These are phyloP conservation scores for Drosophila siamana DNA, from an alignment of 2,888 invertebrate species.

Conservation along the genomic window DNA sequence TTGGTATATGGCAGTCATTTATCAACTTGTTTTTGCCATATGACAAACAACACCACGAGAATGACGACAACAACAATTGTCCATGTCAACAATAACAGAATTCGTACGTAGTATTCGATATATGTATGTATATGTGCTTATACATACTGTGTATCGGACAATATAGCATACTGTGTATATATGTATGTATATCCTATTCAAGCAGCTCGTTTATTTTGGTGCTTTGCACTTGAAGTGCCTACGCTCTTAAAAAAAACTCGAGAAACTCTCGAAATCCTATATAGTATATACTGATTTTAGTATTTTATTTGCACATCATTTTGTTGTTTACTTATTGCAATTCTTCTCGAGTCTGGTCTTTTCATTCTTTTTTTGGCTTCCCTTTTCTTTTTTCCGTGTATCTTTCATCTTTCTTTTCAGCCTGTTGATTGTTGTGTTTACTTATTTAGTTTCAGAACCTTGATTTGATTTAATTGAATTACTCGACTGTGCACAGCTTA, in stretches of 20 bases:
- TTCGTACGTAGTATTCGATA: neutral
- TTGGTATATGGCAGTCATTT: constrained; percentile 38
- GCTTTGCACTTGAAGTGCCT: constrained; percentile 21
- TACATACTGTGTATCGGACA: neutral
- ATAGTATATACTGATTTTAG: constrained; percentile 5
- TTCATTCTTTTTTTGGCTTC: neutral
- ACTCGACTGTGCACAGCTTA: neutral
- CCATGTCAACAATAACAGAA: constrained; percentile 24
- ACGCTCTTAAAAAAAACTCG: constrained; percentile 13
- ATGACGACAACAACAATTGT: constrained; percentile 29
- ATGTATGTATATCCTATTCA: constrained; percentile 15
- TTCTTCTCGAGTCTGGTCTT: constrained; percentile 1
- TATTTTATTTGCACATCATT: constrained; percentile 2
- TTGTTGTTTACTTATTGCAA: constrained; percentile 29
- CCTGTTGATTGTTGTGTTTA: constrained; percentile 48
- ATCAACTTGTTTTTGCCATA: constrained; percentile 49
- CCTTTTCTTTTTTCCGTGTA: neutral
- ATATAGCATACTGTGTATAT: neutral
- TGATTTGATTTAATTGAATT: constrained; percentile 39
- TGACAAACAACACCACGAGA: constrained; percentile 17
- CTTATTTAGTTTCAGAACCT: constrained; percentile 21
- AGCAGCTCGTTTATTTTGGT: constrained; percentile 18
- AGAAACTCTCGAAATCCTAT: constrained; percentile 5
- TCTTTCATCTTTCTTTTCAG: constrained; percentile 2
- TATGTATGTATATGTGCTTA: neutral